Base-by-base conservation (phyloP, 2,113 vertebrate genomes). In the Brachyistius frenatus region DNA sequence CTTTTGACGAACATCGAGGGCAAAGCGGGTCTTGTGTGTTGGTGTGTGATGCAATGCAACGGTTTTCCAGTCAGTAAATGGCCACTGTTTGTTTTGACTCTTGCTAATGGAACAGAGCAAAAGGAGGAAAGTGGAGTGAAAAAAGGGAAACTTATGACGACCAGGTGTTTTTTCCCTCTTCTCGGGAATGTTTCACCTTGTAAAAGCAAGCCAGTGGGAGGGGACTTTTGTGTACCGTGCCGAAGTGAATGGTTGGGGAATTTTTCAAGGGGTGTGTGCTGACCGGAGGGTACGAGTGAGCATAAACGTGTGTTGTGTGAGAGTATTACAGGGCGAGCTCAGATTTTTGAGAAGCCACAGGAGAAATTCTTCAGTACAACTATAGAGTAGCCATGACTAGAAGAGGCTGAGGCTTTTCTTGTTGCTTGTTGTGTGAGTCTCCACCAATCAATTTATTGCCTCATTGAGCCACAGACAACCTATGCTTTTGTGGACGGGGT, bases 161-260 rank as follows among this genome's bases (percentile, higher is more conserved):
- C 91, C 91, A 93, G 92, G 92, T 93, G 93, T 89, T 91, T 93
- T 94, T 91, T 87, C 84, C 79, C 81, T 89, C 76, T 88, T 81
- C 78, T 88, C 16, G 83, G 92, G 90, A 93, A 91, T 87, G 87
- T 93, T 94, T 94, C 92, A 94, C 92, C 93, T 95, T 93, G 90
- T 94, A 93, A 94, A 95, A 86, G 81, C 74, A 62, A 72, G 76
- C 2, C 61, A 77, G 80, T 78, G 88, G 90, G 87, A 90, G 81
- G 85, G 72, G 73, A 63, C 76, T 76, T 79, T 80, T 69, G 79
- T 86, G 79, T 86, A 77, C 78, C 35, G 49, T 23, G 31, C 54
- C 32, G 53, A 55, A 73, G 54, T 78, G 80, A 88, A 86, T 79
- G 83, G 82, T 78, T 85, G 57, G 75, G 82, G 82, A 58, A 71